Evolutionary conservation across 2,888 invertebrate genomes (phyloP).

Genomic region (Rhyacophila evoluta): DNA sequence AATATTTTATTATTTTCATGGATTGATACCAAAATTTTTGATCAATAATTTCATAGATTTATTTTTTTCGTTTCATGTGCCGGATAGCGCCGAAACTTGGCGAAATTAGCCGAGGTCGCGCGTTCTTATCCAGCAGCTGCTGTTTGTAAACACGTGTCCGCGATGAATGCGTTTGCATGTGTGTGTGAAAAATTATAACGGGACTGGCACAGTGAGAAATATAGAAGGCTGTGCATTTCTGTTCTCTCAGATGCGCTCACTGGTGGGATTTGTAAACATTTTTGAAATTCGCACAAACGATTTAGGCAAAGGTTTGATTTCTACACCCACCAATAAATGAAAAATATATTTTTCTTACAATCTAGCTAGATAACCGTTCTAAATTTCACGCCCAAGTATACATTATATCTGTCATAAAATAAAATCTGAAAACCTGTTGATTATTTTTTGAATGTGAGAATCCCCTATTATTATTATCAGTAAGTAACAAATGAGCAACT

Average conservation of each 20-base stretch:
- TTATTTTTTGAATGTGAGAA: too few species aligned
- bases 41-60: too few species aligned
- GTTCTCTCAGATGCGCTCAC: slow-evolving; percentile 46
- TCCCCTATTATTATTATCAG: too few species aligned
- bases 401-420: too few species aligned
- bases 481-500: too few species aligned
- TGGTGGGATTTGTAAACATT: slow-evolving; percentile 43
- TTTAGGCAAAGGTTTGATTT: slow-evolving; percentile 13
- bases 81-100: slow-evolving; percentile 27
- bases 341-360: too few species aligned
- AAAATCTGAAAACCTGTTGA: too few species aligned
- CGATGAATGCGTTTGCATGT: slow-evolving; percentile 36
- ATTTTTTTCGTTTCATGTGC: neutral
- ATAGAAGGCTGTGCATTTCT: slow-evolving; percentile 44
- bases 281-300: slow-evolving; percentile 25
- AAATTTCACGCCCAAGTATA: too few species aligned
- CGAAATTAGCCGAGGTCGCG: slow-evolving; percentile 37
- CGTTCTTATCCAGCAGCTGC: slow-evolving; percentile 47
- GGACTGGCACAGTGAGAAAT: slow-evolving; percentile 36
- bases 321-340: too few species aligned
- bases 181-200: slow-evolving; percentile 47
- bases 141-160: slow-evolving; percentile 54
- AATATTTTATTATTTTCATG: too few species aligned
- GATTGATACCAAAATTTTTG: too few species aligned
- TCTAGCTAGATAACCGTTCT: too few species aligned